Evolutionary conservation across 2,888 invertebrate species (phyloP), one percentile per base, ranked within the genome.

Genomic region (Nyleta sp.): DNA sequence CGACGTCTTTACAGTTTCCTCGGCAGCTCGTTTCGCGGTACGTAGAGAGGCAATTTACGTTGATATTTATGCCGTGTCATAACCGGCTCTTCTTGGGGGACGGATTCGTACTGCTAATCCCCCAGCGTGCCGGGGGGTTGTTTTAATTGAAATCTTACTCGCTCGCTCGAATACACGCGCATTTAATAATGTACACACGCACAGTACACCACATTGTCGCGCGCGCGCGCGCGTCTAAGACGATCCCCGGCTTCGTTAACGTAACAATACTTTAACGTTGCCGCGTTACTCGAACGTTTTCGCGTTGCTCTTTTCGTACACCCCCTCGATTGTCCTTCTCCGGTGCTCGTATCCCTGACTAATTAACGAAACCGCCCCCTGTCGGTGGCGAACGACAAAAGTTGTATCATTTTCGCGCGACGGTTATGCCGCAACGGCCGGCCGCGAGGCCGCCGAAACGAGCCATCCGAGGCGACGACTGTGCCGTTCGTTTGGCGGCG

Each of bases 51-150:
- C 88, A 90, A 91, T 90, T 90, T 90, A 90, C 90, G 89, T 89
- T 89, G 90, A 90, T 91, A 90, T 91, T 91, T 91, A 91, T 91
- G 90, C 90, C 87, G 86, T 85, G 90, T 90, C 90, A 91, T 90
- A 91, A 90, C 90, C 88, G 86, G 80, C 86, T 84, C 83, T 86
- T 85, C 85, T 86, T 84, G 81, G 79, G 81, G 81, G 78, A 80
- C 86, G 89, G 89, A 90, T 90, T 90, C 89, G 88, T 89, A 88
- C 86, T 85, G 87, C 87, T 91, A 90, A 91, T 90, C 90, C 90
- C 80, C 83, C 80, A 74, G 83, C 84, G 38, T 77, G 77, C 77
- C 72, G 72, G 79, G 81, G 78, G 81, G 76, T 81, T 81, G 75
- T 80, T 80, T 75, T 80, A 80, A 80, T 80, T 80, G 75, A 80